Evolutionary conservation across 2,797 vertebrate species (phyloP), one percentile per base, ranked within the genome.

Genomic region (Triplophysa bombifrons): DNA sequence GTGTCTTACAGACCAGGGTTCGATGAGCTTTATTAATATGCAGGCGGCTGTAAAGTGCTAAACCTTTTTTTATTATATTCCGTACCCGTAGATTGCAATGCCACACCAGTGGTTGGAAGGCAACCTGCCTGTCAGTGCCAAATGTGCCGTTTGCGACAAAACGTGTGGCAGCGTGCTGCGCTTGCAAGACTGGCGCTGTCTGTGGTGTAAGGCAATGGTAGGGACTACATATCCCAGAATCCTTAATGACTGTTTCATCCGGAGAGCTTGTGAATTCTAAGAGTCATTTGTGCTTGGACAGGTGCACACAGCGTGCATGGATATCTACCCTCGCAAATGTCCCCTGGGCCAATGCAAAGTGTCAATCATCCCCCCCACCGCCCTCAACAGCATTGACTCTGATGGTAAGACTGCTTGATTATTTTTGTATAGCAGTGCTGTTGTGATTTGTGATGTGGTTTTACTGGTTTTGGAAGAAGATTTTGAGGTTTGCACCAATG

Each of bases 201-300:
- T 99, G 85, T 99, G 98, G 98, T 99, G 98, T 91, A 98, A 97
- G 93, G 95, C 96, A 16, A 99, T 99, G 97, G 98, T 99, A 84
- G 92, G 92, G 72, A 46, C 78, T 76, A 68, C 65, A 78, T 76
- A 65, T 72, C 8, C 11, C 19, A 50, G 1, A 73, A 60, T 50
- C 22, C 8, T 11, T 46, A 30, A n/a, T 17, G 34, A 51, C n/a
- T 2, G 17, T n/a, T 69, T 44, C 13, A 60, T 60, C 8, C 17
- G 20, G 34, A 17, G 41, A 27, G n/a, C 17, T 50, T 75, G 34
- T 71, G 76, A 76, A 56, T 56, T 81, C 41, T 76, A 67, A 80
- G n/a, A 58, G 11, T 20, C 19, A 19, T 56, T 53, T 83, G n/a
- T 86, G 83, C 75, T 82, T 89, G 87, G 80, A 58, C 84, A 99